These are phyloP conservation scores for Anoncus sp. DNA, from an alignment of 2,888 invertebrate species.

Conservation along the genomic window DNA sequence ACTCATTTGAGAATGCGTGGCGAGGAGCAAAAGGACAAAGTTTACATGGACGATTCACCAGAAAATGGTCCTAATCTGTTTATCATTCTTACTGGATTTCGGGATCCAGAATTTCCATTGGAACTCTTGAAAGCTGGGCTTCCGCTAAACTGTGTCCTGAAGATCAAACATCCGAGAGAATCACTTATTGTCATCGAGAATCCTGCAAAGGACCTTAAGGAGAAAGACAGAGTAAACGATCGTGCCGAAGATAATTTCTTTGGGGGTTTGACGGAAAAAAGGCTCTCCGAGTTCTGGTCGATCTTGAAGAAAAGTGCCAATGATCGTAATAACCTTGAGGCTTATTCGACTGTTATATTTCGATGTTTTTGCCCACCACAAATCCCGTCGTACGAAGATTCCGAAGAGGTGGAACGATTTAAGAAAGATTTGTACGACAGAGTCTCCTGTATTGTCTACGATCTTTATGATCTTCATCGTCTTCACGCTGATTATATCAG, in stretches of 20 bases:
- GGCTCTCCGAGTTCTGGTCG: constrained; percentile 72
- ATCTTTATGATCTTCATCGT: constrained; percentile 84
- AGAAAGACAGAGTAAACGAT: background rate
- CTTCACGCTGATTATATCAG: constrained; percentile 84
- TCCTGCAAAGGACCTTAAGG: background rate
- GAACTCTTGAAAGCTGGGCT: constrained; percentile 73
- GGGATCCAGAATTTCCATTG: constrained; percentile 71
- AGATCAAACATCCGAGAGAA: constrained; percentile 69
- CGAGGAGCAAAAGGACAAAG: constrained; percentile 85
- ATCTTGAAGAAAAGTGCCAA: constrained; percentile 53
- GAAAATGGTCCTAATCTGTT: constrained; percentile 85
- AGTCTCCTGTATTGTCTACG: constrained; percentile 84
- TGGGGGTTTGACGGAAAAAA: background rate
- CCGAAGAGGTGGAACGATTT: constrained; percentile 40
- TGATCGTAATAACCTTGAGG: constrained; percentile 75
- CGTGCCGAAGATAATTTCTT: background rate
- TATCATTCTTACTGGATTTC: constrained; percentile 85
- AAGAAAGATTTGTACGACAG: constrained; percentile 84
- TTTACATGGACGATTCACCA: constrained; percentile 85
- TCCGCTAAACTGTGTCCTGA: constrained; percentile 74
- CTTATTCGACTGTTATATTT: constrained; percentile 66
- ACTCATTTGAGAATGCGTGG: constrained; percentile 84
- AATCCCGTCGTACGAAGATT: constrained; percentile 21
- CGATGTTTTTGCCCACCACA: constrained; percentile 66
- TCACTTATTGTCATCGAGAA: constrained; percentile 8